Evolutionary conservation across 1,140 invertebrate genomes (phyloP).

Genomic region (Zeugodacus cucurbitae): DNA sequence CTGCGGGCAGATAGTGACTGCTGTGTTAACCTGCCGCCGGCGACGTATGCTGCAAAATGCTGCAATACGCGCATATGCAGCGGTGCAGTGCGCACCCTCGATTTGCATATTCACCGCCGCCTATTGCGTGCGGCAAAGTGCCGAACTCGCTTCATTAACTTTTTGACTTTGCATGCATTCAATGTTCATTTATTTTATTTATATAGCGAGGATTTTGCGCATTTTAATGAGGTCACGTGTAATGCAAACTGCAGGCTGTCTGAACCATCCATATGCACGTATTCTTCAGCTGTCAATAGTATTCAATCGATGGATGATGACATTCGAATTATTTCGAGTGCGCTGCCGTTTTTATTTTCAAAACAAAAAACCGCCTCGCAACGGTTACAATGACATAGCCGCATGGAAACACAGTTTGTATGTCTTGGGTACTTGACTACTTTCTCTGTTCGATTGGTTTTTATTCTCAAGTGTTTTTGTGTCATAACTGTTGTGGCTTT

Average conservation of each 20-base stretch:
- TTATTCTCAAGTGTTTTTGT: slow-evolving; percentile 45
- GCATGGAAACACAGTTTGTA: background rate
- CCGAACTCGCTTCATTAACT: slow-evolving; percentile 22
- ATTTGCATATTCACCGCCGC: background rate
- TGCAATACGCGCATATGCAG: background rate
- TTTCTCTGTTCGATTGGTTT: background rate
- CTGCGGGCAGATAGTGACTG: background rate
- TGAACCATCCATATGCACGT: background rate
- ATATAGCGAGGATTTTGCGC: background rate
- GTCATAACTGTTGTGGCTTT: background rate
- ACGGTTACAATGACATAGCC: slow-evolving; percentile 54
- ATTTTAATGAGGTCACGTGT: slow-evolving; percentile 36
- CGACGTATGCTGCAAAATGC: background rate
- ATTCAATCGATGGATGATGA: background rate
- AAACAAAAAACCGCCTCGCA: slow-evolving; percentile 22
- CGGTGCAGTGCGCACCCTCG: background rate
- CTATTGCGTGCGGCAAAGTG: background rate
- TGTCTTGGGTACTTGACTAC: slow-evolving; percentile 27
- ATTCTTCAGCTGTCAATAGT: slow-evolving; percentile 22
- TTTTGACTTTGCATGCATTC: slow-evolving; percentile 32
- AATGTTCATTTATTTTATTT: background rate
- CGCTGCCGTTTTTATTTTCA: background rate
- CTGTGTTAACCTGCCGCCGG: background rate
- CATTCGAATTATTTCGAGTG: slow-evolving; percentile 9
- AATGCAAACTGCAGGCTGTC: background rate